Percentiles rank a stretch among this genome's conserved stretches.
These are phyloP conservation scores for Drosophila kurseongensis DNA, from an alignment of 1,140 invertebrate genomes.

Conservation along the genomic window DNA sequence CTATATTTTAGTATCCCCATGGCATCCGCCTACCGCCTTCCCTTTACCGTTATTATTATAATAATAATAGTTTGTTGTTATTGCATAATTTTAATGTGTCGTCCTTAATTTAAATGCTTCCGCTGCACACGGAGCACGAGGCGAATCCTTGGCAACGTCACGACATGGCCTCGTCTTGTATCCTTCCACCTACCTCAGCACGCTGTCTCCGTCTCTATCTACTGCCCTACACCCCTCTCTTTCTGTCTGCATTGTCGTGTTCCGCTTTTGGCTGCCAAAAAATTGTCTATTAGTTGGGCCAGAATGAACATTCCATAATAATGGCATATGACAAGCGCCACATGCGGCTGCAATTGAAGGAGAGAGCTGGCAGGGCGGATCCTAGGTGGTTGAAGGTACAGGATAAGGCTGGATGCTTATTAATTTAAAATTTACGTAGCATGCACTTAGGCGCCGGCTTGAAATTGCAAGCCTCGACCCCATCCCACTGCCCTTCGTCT, in stretches of 20 bases:
- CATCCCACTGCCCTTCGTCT: not conserved
- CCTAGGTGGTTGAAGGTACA: conserved; percentile 1
- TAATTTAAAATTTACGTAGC: conserved; percentile 80
- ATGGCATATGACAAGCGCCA: conserved; percentile 82
- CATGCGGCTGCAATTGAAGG: conserved; percentile 75
- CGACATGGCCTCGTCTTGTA: conserved; percentile 58
- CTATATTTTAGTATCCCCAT: conserved; percentile 12
- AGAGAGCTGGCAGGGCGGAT: conserved; percentile 3
- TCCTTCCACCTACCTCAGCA: conserved; percentile 26
- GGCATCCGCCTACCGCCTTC: not conserved
- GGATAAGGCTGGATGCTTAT: conserved; percentile 57
- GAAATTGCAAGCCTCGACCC: conserved; percentile 45
- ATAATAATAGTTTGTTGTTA: conserved; percentile 78
- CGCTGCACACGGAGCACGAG: conserved; percentile 69
- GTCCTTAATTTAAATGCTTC: conserved; percentile 83
- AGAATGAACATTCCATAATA: conserved; percentile 76
- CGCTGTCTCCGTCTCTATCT: not conserved
- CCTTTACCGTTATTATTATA: conserved; percentile 24
- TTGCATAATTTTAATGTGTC: conserved; percentile 83
- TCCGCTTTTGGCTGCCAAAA: conserved; percentile 73
- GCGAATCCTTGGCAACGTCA: conserved; percentile 74
- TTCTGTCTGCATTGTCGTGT: conserved; percentile 50
- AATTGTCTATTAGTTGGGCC: conserved; percentile 81
- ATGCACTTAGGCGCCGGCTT: conserved; percentile 62
- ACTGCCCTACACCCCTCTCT: not conserved